phyloP scores from a whole-genome alignment of 53 echinoderm and acorn worm genomes.

The Luidia sarsii region DNA sequence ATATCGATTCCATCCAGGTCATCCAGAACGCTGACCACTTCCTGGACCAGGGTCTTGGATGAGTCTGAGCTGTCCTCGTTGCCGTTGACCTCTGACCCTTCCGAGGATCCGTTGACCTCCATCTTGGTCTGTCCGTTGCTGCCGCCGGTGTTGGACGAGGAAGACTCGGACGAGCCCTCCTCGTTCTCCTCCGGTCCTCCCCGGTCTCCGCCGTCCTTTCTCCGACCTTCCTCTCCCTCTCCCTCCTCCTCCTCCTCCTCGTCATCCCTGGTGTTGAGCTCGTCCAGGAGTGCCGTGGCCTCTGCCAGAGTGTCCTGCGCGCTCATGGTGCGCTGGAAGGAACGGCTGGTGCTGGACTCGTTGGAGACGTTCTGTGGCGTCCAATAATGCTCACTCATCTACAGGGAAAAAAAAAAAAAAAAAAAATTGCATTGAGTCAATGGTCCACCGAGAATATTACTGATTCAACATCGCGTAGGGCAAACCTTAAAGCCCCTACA shows the following conservation, averaged over 20 bases:
- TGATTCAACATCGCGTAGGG: no score
- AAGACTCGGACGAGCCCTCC: slow-evolving; percentile 60
- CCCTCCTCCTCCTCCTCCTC: slow-evolving; percentile 60
- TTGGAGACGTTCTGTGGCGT: slow-evolving; percentile 85
- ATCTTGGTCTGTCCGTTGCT: slow-evolving; percentile 68
- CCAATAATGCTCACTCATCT: slow-evolving; percentile 99
- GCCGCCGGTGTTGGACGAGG: no score
- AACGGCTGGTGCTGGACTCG: slow-evolving; percentile 82
- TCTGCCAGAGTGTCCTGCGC: slow-evolving; percentile 99
- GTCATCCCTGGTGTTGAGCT: slow-evolving; percentile 81
- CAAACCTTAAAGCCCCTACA: no score
- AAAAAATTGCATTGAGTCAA: background rate
- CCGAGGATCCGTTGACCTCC: slow-evolving; percentile 83
- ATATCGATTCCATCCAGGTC: no score
- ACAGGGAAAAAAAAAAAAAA: background rate
- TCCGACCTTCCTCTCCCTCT: no score
- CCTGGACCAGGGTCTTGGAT: slow-evolving; percentile 51
- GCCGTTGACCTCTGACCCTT: slow-evolving; percentile 79
- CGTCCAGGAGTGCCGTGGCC: slow-evolving; percentile 90
- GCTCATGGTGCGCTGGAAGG: slow-evolving; percentile 99
- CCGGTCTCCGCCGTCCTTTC: no score
- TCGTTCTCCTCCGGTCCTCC: slow-evolving; percentile 51
- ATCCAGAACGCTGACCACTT: slow-evolving; percentile 53
- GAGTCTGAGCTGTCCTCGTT: slow-evolving; percentile 59
- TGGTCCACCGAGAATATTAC: no score